Percentiles rank a stretch among this genome's conserved stretches.
Evolutionary conservation across 2,888 invertebrate species (phyloP).

Genomic region (Phanerotoma sp.): DNA sequence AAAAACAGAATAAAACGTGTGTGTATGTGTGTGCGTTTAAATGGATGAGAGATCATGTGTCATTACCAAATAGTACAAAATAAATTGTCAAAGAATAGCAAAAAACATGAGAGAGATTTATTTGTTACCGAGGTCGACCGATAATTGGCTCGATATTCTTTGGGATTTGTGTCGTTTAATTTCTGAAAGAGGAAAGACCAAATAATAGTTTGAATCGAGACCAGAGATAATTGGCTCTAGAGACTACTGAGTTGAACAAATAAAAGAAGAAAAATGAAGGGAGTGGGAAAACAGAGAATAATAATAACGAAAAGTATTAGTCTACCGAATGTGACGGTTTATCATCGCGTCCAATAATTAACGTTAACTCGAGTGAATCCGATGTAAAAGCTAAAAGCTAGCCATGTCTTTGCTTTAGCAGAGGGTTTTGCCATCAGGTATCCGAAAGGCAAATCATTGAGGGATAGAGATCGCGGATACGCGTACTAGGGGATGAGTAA

Average conservation of each 20-base stretch:
- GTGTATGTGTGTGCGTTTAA: not conserved
- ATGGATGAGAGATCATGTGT: slow-evolving; percentile 6
- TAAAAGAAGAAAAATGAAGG: not conserved
- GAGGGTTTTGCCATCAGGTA: slow-evolving; percentile 7
- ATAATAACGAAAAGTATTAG: not conserved
- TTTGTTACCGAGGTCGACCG: not conserved
- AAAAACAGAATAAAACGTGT: not conserved
- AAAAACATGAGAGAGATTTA: slow-evolving; percentile 1
- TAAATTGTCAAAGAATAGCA: not conserved
- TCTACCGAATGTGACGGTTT: slow-evolving; percentile 29
- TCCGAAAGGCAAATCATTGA: no score
- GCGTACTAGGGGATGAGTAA: not conserved
- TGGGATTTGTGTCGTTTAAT: not conserved
- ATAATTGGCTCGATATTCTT: slow-evolving; percentile 6
- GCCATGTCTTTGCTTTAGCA: slow-evolving; percentile 8
- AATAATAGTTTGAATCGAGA: not conserved
- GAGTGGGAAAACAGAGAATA: not conserved
- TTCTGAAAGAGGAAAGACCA: slow-evolving; percentile 1
- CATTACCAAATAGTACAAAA: not conserved
- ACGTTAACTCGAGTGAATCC: slow-evolving; percentile 12
- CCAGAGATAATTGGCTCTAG: slow-evolving; percentile 6
- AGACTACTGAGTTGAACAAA: not conserved
- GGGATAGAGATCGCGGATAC: not conserved
- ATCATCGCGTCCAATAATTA: slow-evolving; percentile 39
- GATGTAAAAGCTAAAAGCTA: not conserved